Percentiles rank a stretch among this genome's conserved stretches.
phyloP scores from a whole-genome alignment of 1,140 invertebrate genomes.

The Protaetia brevitarsis region DNA sequence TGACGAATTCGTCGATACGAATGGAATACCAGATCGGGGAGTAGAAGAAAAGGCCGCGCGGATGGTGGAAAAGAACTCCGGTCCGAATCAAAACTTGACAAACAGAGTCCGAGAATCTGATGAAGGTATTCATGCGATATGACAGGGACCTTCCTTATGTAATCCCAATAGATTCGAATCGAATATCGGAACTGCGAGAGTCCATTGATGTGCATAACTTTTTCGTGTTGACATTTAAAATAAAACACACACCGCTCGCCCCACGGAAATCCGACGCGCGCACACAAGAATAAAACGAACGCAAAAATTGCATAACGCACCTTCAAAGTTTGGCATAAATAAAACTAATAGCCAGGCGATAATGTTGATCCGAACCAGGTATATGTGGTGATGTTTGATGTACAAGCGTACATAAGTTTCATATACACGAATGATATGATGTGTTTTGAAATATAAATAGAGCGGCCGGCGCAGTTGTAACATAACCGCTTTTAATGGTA shows the following conservation, averaged over 20 bases:
- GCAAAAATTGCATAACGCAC: too few relatives aligned
- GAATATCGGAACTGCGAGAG: background rate
- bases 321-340: too few relatives aligned
- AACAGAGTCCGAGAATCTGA: slow-evolving; percentile 42
- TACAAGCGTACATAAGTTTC: too few relatives aligned
- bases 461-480: too few relatives aligned
- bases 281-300: too few relatives aligned
- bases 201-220: background rate
- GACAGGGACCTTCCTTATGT: slow-evolving; percentile 36
- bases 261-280: background rate
- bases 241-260: background rate
- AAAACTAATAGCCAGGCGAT: too few relatives aligned
- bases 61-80: slow-evolving; percentile 29
- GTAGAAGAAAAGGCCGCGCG: slow-evolving; percentile 30
- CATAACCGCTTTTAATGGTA: too few relatives aligned
- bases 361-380: too few relatives aligned
- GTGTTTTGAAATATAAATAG: too few relatives aligned
- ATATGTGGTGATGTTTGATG: too few relatives aligned
- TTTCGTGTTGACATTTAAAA: background rate
- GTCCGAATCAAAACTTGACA: slow-evolving; percentile 44
- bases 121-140: slow-evolving; percentile 46
- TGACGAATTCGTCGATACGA: slow-evolving; percentile 31
- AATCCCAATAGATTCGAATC: slow-evolving; percentile 21
- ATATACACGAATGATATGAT: too few relatives aligned
- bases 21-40: slow-evolving; percentile 22